Conservation (phyloP, 2,888 invertebrate genomes). For the Drosophila kanekoi region DNA sequence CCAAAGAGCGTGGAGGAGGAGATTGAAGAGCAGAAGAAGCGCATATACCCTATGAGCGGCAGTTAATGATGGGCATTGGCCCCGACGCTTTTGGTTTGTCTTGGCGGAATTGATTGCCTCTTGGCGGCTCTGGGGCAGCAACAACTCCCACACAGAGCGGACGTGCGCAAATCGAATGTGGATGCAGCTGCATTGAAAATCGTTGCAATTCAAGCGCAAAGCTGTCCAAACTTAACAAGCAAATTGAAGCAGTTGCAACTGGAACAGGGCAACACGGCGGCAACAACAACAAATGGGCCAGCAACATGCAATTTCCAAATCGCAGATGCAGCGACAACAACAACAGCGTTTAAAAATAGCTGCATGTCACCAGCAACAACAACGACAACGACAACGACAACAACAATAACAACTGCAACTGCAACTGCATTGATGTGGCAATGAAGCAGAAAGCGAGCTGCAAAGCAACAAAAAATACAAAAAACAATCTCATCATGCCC, state of each 20-base stretch:
- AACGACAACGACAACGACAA: constrained; percentile 21
- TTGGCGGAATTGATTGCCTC: constrained; percentile 63
- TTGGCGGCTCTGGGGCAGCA: constrained; percentile 15
- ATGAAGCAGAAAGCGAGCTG: constrained; percentile 60
- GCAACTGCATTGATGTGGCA: constrained; percentile 62
- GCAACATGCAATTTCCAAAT: constrained; percentile 69
- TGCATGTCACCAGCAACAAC: constrained; percentile 63
- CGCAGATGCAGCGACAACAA: constrained; percentile 51
- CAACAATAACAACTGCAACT: constrained; percentile 10
- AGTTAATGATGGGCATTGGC: constrained; percentile 45
- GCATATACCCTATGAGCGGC: neutral
- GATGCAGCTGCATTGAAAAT: constrained; percentile 46
- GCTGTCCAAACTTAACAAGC: constrained; percentile 60
- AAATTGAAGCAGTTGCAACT: constrained; percentile 39
- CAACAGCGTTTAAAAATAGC: constrained; percentile 72
- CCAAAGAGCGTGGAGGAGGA: neutral
- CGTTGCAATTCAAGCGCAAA: constrained; percentile 70
- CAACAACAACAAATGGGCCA: constrained; percentile 59
- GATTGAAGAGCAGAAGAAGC: neutral
- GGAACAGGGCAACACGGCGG: constrained; percentile 30
- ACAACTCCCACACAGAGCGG: constrained; percentile 55
- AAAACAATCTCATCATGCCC: constrained; percentile 33
- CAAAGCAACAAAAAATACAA: constrained; percentile 13
- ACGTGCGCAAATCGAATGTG: constrained; percentile 42
- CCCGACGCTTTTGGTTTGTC: constrained; percentile 34